Percentiles rank a stretch among this genome's conserved stretches.
Evolutionary conservation across 2,797 vertebrate genomes (phyloP).

Genomic region (Artibeus lituratus): DNA sequence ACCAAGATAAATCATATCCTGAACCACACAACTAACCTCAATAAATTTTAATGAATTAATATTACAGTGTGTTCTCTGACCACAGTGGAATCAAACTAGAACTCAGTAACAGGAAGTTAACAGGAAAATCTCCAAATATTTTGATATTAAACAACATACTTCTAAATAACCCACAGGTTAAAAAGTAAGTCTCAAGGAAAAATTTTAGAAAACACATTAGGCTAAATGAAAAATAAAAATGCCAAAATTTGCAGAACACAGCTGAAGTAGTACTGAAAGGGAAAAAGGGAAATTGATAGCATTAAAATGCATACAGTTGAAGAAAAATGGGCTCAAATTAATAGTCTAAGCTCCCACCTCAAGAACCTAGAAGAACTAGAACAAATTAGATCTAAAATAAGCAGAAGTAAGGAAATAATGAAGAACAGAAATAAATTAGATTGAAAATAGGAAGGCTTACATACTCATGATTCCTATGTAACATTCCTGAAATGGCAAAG

Average conservation of each 20-base stretch:
- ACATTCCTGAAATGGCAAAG: background rate
- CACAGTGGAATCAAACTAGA: background rate
- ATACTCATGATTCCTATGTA: background rate
- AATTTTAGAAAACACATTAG: background rate
- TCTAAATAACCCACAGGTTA: background rate
- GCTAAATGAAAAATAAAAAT: background rate
- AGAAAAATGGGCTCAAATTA: background rate
- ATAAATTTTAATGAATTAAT: background rate
- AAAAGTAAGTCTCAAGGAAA: background rate
- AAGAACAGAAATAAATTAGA: background rate
- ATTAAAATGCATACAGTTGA: background rate
- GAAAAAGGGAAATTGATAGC: background rate
- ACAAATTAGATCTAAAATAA: background rate
- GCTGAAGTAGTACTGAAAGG: background rate
- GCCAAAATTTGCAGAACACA: background rate
- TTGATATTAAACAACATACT: background rate
- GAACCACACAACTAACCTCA: background rate
- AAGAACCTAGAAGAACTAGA: background rate
- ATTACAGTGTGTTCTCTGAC: background rate
- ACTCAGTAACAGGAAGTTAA: background rate
- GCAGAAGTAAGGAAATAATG: background rate
- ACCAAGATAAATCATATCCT: background rate
- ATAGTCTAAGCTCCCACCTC: background rate
- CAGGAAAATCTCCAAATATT: background rate
- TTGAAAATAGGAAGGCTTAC: background rate